Evolutionary conservation across 2,113 vertebrate genomes (phyloP).

Genomic region (Heterotis niloticus): DNA sequence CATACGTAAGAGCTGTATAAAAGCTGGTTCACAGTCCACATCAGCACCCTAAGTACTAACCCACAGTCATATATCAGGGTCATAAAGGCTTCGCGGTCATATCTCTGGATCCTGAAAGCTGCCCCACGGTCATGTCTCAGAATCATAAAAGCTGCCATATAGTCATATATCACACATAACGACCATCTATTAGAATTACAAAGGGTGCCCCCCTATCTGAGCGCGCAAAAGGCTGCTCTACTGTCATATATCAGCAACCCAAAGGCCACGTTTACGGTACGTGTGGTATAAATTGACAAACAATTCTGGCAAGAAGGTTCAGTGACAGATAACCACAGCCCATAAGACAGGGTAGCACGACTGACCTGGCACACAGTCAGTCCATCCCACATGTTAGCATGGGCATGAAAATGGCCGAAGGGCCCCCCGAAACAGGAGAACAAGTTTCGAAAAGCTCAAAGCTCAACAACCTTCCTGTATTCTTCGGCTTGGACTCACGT

Average conservation of each 20-base stretch:
- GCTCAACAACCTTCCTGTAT: background rate
- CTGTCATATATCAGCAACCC: background rate
- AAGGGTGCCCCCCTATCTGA: background rate
- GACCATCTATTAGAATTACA: background rate
- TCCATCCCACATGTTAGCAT: background rate
- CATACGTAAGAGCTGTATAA: background rate
- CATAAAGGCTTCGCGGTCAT: constrained; percentile 1
- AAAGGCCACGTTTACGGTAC: background rate
- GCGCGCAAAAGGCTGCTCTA: background rate
- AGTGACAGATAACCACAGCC: background rate
- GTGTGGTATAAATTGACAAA: background rate
- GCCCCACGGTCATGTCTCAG: background rate
- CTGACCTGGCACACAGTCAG: no score
- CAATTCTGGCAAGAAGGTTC: background rate
- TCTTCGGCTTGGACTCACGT: background rate
- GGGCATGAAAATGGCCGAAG: background rate
- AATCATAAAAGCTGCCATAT: background rate
- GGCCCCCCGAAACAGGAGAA: background rate
- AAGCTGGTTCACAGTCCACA: constrained; percentile 1
- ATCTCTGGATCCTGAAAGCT: background rate
- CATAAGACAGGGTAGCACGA: background rate
- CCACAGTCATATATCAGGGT: background rate
- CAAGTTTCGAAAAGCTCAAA: background rate
- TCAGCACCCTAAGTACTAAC: background rate
- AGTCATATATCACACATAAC: background rate